Percentiles rank a stretch among this genome's conserved stretches.
Conservation (phyloP, 2,888 invertebrate genomes). For the Meiosimyza platycephala region DNA sequence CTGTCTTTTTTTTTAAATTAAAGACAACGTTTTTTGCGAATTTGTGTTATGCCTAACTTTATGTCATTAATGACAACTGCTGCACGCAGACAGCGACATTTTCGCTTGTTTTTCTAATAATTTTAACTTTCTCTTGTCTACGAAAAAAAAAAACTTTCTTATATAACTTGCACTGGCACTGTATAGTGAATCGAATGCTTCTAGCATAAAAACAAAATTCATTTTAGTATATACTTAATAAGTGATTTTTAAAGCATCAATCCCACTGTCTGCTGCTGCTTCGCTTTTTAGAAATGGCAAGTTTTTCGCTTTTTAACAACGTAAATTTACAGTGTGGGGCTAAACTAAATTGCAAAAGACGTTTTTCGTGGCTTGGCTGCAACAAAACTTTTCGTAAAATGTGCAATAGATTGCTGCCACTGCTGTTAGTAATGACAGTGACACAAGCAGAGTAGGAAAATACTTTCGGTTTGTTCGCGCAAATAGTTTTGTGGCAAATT, state of each 20-base stretch:
- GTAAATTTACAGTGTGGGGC: not conserved
- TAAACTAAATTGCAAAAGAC: conserved; percentile 16
- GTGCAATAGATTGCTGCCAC: conserved; percentile 42
- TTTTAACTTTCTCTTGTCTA: conserved; percentile 8
- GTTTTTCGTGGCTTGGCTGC: conserved; percentile 6
- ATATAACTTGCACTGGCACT: not conserved
- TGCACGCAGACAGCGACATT: not conserved
- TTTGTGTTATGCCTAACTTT: conserved; percentile 7
- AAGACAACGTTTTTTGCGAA: not conserved
- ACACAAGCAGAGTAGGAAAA: conserved; percentile 20
- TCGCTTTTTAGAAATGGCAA: too few species aligned
- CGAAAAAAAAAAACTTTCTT: not conserved
- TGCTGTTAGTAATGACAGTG: not conserved
- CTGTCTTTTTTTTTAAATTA: too few species aligned
- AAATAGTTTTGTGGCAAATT: conserved; percentile 14
- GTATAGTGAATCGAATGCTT: not conserved
- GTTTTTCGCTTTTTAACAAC: not conserved
- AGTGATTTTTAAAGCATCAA: too few species aligned
- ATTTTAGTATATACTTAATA: too few species aligned
- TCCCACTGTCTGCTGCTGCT: too few species aligned
- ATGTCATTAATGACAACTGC: conserved; percentile 25
- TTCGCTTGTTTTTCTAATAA: conserved; percentile 5
- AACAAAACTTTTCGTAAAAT: conserved; percentile 20
- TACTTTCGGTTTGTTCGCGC: conserved; percentile 5
- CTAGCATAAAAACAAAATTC: too few species aligned